A percentile compares a stretch with the other conserved stretches of the same genome.
These are phyloP conservation scores for Forpus xanthops DNA, from an alignment of 2,797 vertebrate genomes.

Conservation along the genomic window DNA sequence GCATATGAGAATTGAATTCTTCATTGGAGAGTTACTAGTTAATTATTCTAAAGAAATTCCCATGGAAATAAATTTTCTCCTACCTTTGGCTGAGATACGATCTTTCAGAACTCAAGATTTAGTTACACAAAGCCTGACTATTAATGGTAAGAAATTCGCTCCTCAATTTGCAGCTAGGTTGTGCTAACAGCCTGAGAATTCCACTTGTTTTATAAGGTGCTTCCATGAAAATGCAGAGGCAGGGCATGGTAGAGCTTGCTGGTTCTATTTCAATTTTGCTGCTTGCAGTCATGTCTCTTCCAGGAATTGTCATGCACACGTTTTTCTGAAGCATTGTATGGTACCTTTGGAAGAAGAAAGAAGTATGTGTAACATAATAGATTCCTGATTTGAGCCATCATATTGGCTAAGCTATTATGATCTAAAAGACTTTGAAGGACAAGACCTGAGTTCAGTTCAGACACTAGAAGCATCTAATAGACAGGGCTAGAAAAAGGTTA, in stretches of 20 bases:
- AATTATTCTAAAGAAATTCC: background rate
- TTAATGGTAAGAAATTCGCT: background rate
- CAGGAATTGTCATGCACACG: background rate
- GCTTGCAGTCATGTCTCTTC: background rate
- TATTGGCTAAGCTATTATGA: background rate
- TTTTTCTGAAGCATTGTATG: background rate
- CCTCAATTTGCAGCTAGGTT: background rate
- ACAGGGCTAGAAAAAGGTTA: background rate
- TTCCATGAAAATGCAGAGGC: background rate
- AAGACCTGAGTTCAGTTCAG: background rate
- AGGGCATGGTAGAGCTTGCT: background rate
- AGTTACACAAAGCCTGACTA: background rate
- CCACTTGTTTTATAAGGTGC: background rate
- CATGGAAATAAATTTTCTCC: background rate
- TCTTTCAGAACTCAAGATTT: background rate
- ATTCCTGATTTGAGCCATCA: background rate
- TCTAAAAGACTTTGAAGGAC: background rate
- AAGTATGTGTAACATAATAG: background rate
- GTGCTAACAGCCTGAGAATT: background rate
- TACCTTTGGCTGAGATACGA: background rate
- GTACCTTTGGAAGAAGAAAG: conserved; percentile 5
- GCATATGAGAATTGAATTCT: background rate
- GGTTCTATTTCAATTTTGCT: background rate
- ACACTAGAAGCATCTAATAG: background rate
- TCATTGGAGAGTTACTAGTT: background rate